These are phyloP conservation scores for Lepidochitona cinerea DNA, from an alignment of 2,888 invertebrate species.

Conservation along the genomic window DNA sequence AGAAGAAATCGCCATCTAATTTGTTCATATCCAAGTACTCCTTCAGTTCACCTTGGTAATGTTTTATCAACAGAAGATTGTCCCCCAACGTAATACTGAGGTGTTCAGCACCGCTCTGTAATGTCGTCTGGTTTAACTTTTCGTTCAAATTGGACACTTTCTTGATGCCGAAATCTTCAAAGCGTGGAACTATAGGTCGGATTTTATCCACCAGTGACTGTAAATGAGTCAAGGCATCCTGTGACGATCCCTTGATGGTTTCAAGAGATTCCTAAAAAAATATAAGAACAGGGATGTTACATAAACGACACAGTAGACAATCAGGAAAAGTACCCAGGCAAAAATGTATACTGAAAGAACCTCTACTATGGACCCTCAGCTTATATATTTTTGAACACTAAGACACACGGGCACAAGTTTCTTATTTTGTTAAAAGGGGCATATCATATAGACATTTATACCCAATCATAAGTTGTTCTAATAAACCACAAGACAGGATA, in stretches of 20 bases:
- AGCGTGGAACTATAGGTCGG: not conserved
- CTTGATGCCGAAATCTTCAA: not conserved
- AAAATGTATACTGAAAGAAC: too few species aligned
- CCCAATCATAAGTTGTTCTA: too few species aligned
- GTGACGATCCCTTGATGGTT: not conserved
- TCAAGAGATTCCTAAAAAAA: not conserved
- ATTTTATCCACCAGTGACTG: not conserved
- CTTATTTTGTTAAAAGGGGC: too few species aligned
- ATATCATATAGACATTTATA: too few species aligned
- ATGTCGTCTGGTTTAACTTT: not conserved
- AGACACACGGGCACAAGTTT: too few species aligned
- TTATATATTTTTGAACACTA: too few species aligned
- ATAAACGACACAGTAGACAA: too few species aligned
- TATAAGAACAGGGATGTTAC: too few species aligned
- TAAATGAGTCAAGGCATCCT: not conserved
- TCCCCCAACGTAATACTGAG: not conserved
- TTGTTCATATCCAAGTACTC: slow-evolving; percentile 1
- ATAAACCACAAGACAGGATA: too few species aligned
- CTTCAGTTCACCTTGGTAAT: not conserved
- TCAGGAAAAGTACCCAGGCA: too few species aligned
- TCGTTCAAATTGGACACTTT: not conserved
- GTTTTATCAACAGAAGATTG: not conserved
- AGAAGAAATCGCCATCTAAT: not conserved
- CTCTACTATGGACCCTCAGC: too few species aligned
- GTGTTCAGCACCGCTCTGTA: not conserved